A percentile compares a stretch with the other conserved stretches of the same genome.
Conservation (phyloP, 2,888 invertebrate genomes). For the Pharmacophagus antenor region DNA sequence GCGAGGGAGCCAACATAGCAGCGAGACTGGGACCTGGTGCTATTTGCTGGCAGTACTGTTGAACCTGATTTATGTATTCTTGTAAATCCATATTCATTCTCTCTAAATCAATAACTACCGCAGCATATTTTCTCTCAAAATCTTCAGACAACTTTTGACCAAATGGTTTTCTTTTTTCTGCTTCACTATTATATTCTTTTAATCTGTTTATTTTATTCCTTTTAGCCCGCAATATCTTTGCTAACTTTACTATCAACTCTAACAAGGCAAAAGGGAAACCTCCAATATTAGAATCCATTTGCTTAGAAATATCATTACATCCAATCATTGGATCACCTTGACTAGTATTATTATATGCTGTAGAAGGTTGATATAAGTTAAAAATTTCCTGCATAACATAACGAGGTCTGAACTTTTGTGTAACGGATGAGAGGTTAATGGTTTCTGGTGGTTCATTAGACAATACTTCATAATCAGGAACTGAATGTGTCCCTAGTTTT, state of each 20-base stretch:
- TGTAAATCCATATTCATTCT: slow-evolving; percentile 94
- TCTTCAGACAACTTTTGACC: slow-evolving; percentile 90
- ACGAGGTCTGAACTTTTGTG: slow-evolving; percentile 88
- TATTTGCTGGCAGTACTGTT: slow-evolving; percentile 90
- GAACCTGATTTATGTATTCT: slow-evolving; percentile 91
- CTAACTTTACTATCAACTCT: slow-evolving; percentile 92
- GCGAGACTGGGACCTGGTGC: slow-evolving; percentile 92
- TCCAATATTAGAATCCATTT: slow-evolving; percentile 81
- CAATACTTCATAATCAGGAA: slow-evolving; percentile 97
- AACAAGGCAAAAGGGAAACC: slow-evolving; percentile 92
- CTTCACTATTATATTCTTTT: slow-evolving; percentile 93
- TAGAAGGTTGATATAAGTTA: slow-evolving; percentile 63
- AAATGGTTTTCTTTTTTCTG: slow-evolving; percentile 91
- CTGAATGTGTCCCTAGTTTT: slow-evolving; percentile 96
- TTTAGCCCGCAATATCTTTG: slow-evolving; percentile 92
- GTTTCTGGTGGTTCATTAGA: slow-evolving; percentile 96
- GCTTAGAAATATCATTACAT: slow-evolving; percentile 66
- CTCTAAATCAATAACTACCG: slow-evolving; percentile 92
- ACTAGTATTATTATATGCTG: slow-evolving; percentile 55
- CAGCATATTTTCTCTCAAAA: slow-evolving; percentile 95
- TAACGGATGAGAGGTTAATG: slow-evolving; percentile 90
- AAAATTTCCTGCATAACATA: slow-evolving; percentile 81
- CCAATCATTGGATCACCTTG: slow-evolving; percentile 88
- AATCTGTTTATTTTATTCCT: slow-evolving; percentile 89
- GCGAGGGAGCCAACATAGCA: slow-evolving; percentile 93